Base-by-base conservation (phyloP, 2,113 vertebrate genomes). In the Microtus oregoni region DNA sequence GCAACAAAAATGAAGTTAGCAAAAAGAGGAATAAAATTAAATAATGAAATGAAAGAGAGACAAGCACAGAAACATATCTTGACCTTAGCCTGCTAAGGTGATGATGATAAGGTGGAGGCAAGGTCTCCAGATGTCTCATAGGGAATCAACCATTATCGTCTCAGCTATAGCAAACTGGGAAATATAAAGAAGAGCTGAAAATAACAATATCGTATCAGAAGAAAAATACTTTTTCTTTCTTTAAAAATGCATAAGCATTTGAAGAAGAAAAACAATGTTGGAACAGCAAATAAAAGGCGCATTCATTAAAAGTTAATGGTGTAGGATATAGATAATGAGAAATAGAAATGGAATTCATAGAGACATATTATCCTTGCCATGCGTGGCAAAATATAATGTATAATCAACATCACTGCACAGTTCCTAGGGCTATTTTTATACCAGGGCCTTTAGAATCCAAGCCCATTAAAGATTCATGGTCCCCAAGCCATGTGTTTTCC, bases 291-390 rank as follows among this genome's bases (percentile, higher is more conserved):
- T 19, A 82, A 93, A 98, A 96, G 50, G 14, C 92, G 95, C 44
- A 94, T 81, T 97, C 72, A 98, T 98, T 98, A 97, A 98, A 98
- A 98, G 76, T 97, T 98, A 98, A 98, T 92, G 97, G 90, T 93
- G 44, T 87, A 96, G 41, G 86, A 95, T 97, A 72, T 91, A 97
- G 73, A 90, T 97, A 96, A 98, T 95, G 97, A 95, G 78, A 98
- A 97, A 96, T 95, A 97, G 89, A 95, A 95, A 94, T 77, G 92
- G 91, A 96, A 98, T 97, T 95, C 96, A 97, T 95, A 97, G 89
- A 98, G 92, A 97, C 94, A 96, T 94, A 97, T 97, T 97, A 98
- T 97, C 90, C 76, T 98, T 96, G 86, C 79, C 94, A 98, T 30
- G 81, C 96, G 97, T 1, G 0, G 55, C 68, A 97, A 91, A 82